Evolutionary conservation across 2,797 vertebrate genomes (phyloP).

Genomic region (Arctocebus calabarensis): DNA sequence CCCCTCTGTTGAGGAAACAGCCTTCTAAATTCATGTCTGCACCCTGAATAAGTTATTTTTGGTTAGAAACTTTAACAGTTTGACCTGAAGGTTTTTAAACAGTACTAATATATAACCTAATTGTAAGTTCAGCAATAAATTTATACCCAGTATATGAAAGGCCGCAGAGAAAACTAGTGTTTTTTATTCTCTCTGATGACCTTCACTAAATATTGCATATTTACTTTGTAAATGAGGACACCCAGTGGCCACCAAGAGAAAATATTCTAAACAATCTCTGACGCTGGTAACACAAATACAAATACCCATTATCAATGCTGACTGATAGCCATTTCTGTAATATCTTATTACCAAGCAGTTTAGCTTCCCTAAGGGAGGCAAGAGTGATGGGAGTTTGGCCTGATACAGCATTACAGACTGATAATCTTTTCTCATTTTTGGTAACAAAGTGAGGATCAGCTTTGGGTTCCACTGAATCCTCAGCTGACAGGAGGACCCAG

Average conservation of each 20-base stretch:
- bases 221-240: slow-evolving; percentile 88
- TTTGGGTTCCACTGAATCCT: slow-evolving; percentile 36
- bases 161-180: slow-evolving; percentile 78
- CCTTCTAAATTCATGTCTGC: slow-evolving; percentile 72
- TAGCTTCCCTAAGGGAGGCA: not conserved
- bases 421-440: not conserved
- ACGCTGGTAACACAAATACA: slow-evolving; percentile 52
- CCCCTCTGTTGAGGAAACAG: slow-evolving; percentile 68
- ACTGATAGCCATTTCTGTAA: not conserved
- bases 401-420: not conserved
- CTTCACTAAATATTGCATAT: slow-evolving; percentile 60
- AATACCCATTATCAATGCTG: slow-evolving; percentile 34
- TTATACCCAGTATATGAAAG: slow-evolving; percentile 72
- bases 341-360: slow-evolving; percentile 43
- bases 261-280: slow-evolving; percentile 65
- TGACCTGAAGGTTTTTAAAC: slow-evolving; percentile 64
- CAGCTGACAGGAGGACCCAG: not conserved
- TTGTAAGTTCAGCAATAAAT: slow-evolving; percentile 78
- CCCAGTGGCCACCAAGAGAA: slow-evolving; percentile 85
- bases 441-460: slow-evolving; percentile 27
- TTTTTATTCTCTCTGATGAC: slow-evolving; percentile 70
- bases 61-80: slow-evolving; percentile 64
- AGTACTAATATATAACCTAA: slow-evolving; percentile 59
- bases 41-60: slow-evolving; percentile 68
- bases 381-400: not conserved